A percentile compares a stretch with the other conserved stretches of the same genome.
These are phyloP conservation scores for Temnothorax rugatulus DNA, from an alignment of 2,888 invertebrate genomes.

Conservation along the genomic window DNA sequence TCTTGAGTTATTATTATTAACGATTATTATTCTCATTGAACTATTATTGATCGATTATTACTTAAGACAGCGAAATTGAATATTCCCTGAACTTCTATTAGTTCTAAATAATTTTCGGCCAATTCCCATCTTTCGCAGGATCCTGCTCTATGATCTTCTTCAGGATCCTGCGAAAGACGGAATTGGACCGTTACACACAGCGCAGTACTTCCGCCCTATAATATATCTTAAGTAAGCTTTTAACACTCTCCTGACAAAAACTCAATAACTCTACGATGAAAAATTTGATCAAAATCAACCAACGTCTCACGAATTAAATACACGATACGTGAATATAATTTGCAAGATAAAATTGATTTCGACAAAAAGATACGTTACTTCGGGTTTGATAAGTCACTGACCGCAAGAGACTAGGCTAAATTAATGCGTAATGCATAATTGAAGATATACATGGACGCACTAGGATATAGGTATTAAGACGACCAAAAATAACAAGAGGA, in stretches of 20 bases:
- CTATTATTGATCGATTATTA: constrained; percentile 30
- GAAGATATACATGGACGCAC: no score
- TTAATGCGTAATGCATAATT: neutral
- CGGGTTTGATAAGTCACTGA: constrained; percentile 12
- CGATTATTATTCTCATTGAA: no score
- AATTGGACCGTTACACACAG: constrained; percentile 40
- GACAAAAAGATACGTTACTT: neutral
- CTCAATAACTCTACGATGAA: neutral
- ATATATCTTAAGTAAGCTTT: constrained; percentile 41
- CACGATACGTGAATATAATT: neutral
- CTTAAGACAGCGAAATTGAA: neutral
- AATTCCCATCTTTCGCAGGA: constrained; percentile 59
- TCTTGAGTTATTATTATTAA: neutral
- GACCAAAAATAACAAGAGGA: neutral
- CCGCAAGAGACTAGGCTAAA: constrained; percentile 11
- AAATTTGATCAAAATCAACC: neutral
- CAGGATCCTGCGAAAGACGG: constrained; percentile 61
- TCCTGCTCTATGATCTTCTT: constrained; percentile 2
- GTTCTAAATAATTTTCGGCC: constrained; percentile 36
- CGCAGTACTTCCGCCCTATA: constrained; percentile 54
- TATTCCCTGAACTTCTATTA: constrained; percentile 11
- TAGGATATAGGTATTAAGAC: neutral
- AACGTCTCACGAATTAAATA: neutral
- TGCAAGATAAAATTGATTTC: constrained; percentile 18
- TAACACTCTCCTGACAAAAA: constrained; percentile 31